Conservation (phyloP, 2,797 vertebrate genomes). For the Gorsachius magnificus region DNA sequence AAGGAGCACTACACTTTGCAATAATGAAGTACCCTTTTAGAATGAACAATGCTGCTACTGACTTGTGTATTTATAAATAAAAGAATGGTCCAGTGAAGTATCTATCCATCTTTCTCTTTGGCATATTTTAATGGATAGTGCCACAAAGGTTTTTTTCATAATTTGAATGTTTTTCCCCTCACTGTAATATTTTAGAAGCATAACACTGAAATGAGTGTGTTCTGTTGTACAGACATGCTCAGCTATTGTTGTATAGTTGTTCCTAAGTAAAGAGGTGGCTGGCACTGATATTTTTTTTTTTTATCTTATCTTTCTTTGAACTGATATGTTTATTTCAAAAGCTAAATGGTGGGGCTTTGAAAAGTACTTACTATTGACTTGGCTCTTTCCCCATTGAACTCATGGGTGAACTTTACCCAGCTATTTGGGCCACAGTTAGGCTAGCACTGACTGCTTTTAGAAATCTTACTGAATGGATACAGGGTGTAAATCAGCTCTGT, state of each 20-base stretch:
- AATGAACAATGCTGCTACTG: constrained; percentile 14
- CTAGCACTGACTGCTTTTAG: background rate
- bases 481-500: background rate
- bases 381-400: background rate
- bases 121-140: background rate
- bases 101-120: constrained; percentile 9
- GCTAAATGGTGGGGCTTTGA: background rate
- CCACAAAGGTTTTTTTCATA: background rate
- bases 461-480: background rate
- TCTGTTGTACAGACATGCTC: background rate
- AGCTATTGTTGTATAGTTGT: background rate
- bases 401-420: background rate
- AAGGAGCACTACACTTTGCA: constrained; percentile 23
- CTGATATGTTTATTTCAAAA: background rate
- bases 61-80: constrained; percentile 48
- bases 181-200: background rate
- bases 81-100: constrained; percentile 14
- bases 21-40: constrained; percentile 46
- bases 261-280: background rate
- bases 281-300: background rate
- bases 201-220: background rate
- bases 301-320: background rate
- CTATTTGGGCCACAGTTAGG: background rate
- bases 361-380: background rate
- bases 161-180: background rate